Conservation (phyloP, 2,113 vertebrate genomes). For the Pionites leucogaster region DNA sequence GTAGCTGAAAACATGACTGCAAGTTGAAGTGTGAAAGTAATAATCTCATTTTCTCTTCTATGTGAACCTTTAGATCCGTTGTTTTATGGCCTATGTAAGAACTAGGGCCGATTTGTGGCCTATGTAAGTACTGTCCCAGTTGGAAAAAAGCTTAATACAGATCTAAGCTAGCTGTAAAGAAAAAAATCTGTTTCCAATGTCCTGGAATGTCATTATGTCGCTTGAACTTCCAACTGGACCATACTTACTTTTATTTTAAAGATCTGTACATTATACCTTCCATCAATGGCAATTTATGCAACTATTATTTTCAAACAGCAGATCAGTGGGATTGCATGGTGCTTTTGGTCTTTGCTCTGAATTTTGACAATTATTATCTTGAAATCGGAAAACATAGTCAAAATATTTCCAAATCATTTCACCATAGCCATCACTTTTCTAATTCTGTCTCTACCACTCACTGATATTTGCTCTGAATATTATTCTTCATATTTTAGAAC, state of each 20-base stretch:
- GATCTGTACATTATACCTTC: background rate
- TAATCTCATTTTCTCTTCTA: background rate
- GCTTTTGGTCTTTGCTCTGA: background rate
- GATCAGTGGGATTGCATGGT: background rate
- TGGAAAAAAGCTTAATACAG: background rate
- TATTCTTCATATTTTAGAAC: background rate
- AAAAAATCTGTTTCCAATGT: background rate
- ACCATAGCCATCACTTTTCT: background rate
- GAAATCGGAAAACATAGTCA: background rate
- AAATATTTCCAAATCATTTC: background rate
- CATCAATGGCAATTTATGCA: background rate
- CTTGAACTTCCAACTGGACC: background rate
- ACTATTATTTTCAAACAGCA: background rate
- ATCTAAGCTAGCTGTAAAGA: background rate
- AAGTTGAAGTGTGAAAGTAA: background rate
- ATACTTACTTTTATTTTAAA: background rate
- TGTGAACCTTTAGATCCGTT: background rate
- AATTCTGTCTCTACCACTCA: background rate
- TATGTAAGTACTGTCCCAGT: background rate
- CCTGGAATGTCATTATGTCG: background rate
- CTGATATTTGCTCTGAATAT: background rate
- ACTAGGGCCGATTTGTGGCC: background rate
- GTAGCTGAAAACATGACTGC: background rate
- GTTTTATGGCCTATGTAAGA: background rate
- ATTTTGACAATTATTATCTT: background rate